Evolutionary conservation across 2,113 vertebrate genomes (phyloP).

Genomic region (Corvus hawaiiensis): DNA sequence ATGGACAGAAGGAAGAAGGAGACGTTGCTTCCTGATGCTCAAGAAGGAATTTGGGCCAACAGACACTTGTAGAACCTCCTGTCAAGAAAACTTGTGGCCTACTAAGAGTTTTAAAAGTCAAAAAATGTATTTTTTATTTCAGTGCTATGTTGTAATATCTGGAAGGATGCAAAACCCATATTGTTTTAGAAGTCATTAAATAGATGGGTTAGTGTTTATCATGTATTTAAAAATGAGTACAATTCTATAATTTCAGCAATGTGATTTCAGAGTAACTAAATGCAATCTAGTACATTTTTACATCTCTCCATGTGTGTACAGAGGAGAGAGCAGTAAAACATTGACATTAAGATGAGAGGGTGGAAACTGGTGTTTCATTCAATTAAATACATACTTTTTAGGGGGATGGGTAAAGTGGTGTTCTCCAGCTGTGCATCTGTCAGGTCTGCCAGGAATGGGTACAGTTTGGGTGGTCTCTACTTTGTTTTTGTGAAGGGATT

Average conservation of each 20-base stretch:
- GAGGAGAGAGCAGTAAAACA: neutral
- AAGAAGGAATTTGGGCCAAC: neutral
- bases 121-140: neutral
- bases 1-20: neutral
- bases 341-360: neutral
- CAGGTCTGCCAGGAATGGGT: neutral
- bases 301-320: neutral
- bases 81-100: neutral
- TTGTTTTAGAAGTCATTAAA: neutral
- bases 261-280: neutral
- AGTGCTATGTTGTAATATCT: neutral
- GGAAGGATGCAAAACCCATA: neutral
- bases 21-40: neutral
- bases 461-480: neutral
- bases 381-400: neutral
- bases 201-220: neutral
- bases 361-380: slow-evolving; percentile 23
- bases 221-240: neutral
- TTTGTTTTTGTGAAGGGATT: neutral
- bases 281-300: neutral
- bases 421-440: neutral
- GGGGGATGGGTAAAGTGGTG: neutral
- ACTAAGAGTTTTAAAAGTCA: neutral
- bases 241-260: neutral
- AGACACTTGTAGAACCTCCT: neutral